Base-by-base conservation (phyloP, 2,888 invertebrate genomes). In the Ectropis crepuscularia region DNA sequence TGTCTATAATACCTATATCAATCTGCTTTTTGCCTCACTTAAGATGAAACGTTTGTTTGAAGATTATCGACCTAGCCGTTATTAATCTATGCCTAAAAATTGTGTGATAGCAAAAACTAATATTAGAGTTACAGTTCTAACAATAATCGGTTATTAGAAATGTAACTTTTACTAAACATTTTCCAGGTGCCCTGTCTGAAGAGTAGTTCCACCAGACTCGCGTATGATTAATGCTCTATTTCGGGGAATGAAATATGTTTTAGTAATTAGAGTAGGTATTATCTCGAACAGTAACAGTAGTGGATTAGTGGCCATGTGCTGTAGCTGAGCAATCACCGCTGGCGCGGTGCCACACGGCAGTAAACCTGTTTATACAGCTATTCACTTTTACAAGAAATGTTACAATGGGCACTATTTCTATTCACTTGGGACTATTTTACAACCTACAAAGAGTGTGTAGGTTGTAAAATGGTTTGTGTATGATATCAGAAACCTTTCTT, bases 271-370 rank as follows among this genome's bases (percentile, higher is more conserved):
- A 39, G 71, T 71, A 62, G 71, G 59, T 70, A 71, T 70, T 71
- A 72, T 71, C 65, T 73, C 65, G 42, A 61, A 65, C 73, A 73
- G 74, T 76, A 72, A 77, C 79, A 75, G 77, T 74, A 68, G 70
- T 75, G 76, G 81, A 83, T 80, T 80, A 81, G 74, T 74, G 73
- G 88, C 87, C 88, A 89, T 87, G 86, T 88, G 89, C 78, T 77
- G 68, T 67, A 42, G 28, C 42, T 74, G 76, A 79, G 77, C 75
- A 74, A 77, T 82, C 72, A 72, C 69, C 73, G 78, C 76, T 88
- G 88, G 87, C 86, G 70, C 65, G 68, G 65, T 80, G 87, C 87
- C 87, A 87, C 74, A 62, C 59, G 60, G 72, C 75, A 71, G 71
- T 62, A 55, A 64, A 69, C 59, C 55, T 50, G 62, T 63, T 47